Conservation (phyloP, 2,113 vertebrate genomes). For the Tapirus terrestris region DNA sequence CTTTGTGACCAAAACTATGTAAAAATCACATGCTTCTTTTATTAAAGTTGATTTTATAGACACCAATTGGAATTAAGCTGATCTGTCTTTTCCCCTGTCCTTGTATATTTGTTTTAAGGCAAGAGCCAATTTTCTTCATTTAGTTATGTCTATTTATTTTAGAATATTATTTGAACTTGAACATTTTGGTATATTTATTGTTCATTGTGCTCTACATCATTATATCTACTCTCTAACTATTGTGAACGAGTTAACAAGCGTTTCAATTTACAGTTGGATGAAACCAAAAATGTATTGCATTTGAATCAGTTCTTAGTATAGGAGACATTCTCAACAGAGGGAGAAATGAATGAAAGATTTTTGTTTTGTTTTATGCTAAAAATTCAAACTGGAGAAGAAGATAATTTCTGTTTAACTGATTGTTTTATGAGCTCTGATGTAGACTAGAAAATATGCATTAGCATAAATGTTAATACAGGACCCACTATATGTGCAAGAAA, state of each 20-base stretch:
- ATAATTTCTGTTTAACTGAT: background rate
- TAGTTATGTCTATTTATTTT: slow-evolving; percentile 33
- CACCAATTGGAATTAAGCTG: background rate
- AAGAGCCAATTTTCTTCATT: slow-evolving; percentile 1
- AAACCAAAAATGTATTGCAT: background rate
- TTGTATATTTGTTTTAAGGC: background rate
- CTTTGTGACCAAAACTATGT: background rate
- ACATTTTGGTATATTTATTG: background rate
- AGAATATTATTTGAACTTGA: background rate
- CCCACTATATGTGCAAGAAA: background rate
- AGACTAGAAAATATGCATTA: background rate
- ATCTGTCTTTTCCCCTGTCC: background rate
- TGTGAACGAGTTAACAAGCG: background rate
- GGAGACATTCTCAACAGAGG: background rate
- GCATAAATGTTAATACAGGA: background rate
- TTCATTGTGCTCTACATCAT: background rate
- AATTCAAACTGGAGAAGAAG: background rate
- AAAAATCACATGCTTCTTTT: background rate
- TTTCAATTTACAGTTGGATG: background rate
- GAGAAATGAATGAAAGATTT: background rate
- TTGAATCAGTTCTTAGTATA: background rate
- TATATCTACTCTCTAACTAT: slow-evolving; percentile 16
- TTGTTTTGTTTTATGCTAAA: background rate
- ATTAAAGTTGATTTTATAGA: slow-evolving; percentile 13
- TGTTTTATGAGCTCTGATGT: background rate